Evolutionary conservation across 2,888 invertebrate species (phyloP).

Genomic region (Candidula unifasciata): DNA sequence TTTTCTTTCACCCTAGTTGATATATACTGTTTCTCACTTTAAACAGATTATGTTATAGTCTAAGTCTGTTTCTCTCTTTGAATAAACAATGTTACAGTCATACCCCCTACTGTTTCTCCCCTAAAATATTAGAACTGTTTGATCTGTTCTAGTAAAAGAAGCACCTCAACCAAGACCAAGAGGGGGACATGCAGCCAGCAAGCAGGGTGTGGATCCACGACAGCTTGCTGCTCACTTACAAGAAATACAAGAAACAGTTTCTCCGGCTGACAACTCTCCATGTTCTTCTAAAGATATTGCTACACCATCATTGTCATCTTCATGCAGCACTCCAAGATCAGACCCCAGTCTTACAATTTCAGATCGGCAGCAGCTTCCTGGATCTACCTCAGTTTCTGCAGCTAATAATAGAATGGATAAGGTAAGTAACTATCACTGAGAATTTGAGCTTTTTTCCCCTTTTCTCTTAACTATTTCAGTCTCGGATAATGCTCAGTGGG

Average conservation of each 20-base stretch:
- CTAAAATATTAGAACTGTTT: background rate
- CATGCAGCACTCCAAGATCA: slow-evolving; percentile 72
- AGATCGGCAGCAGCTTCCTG: slow-evolving; percentile 60
- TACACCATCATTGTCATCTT: slow-evolving; percentile 73
- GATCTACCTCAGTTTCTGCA: background rate
- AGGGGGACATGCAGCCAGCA: slow-evolving; percentile 41
- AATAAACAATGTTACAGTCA: too few species aligned
- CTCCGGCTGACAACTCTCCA: slow-evolving; percentile 68
- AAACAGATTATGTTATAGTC: too few species aligned
- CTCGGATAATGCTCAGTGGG: too few species aligned
- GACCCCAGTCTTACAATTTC: slow-evolving; percentile 70
- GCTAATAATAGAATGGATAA: slow-evolving; percentile 23
- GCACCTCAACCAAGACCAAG: slow-evolving; percentile 1
- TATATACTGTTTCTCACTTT: background rate
- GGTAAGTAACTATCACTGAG: background rate
- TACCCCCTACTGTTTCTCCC: background rate
- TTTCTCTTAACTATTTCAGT: too few species aligned
- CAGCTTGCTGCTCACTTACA: slow-evolving; percentile 73
- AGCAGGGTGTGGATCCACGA: slow-evolving; percentile 72
- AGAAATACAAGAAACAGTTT: slow-evolving; percentile 70
- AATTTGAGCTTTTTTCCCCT: too few species aligned
- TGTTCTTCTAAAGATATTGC: slow-evolving; percentile 75
- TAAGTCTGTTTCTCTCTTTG: too few species aligned
- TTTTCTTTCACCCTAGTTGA: too few species aligned
- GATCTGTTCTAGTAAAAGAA: slow-evolving; percentile 50